phyloP scores from a whole-genome alignment of 2,888 invertebrate genomes.

The Nasonia oneida region DNA sequence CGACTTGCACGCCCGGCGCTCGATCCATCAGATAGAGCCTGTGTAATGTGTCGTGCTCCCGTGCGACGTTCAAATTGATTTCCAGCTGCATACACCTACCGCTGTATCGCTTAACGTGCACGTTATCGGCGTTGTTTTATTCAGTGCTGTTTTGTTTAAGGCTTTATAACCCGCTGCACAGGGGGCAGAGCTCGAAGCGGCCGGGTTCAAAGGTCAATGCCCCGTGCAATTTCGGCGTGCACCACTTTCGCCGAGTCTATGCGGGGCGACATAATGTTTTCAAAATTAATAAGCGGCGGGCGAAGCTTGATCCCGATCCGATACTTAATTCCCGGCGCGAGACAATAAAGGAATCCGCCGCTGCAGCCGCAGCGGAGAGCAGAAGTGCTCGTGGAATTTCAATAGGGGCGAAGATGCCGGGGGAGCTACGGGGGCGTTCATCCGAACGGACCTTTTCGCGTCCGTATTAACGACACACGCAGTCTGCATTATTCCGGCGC shows the following conservation, averaged over 20 bases:
- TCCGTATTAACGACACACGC: conserved; percentile 16
- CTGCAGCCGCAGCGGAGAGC: neutral
- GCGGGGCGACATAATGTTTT: neutral
- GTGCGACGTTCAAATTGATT: conserved; percentile 25
- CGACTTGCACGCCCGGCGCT: neutral
- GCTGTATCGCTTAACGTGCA: neutral
- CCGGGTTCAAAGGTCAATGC: neutral
- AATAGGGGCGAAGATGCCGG: conserved; percentile 16
- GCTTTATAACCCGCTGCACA: neutral
- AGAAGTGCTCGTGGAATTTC: conserved; percentile 26
- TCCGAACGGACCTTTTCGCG: conserved; percentile 1
- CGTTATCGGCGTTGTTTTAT: neutral
- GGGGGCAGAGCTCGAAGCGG: neutral
- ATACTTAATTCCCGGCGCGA: neutral
- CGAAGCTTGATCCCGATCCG: no score
- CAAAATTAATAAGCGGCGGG: neutral
- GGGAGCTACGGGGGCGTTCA: neutral
- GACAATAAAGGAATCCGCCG: neutral
- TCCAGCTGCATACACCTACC: neutral
- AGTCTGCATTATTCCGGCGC: conserved; percentile 20
- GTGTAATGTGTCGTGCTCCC: conserved; percentile 1
- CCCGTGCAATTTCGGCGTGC: neutral
- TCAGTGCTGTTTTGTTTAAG: neutral
- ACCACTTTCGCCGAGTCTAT: neutral
- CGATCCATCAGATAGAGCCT: conserved; percentile 16